Evolutionary conservation across 2,888 invertebrate genomes (phyloP).

Genomic region (Beris morrisii): DNA sequence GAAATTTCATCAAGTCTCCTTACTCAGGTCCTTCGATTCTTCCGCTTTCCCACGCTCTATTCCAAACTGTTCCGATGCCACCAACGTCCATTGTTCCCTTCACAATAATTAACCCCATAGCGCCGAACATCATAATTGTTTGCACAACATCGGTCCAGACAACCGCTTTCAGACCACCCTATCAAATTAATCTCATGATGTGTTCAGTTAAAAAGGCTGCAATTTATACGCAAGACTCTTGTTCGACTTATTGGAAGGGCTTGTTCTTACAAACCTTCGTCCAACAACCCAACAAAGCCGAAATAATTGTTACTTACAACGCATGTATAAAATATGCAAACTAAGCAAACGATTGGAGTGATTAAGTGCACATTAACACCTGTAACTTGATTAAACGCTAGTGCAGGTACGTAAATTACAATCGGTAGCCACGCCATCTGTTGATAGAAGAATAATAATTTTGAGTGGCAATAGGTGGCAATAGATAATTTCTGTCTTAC

Average conservation of each 20-base stretch:
- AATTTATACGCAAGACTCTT: neutral
- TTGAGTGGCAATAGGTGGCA: neutral
- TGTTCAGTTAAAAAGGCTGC: neutral
- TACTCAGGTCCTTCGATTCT: slow-evolving; percentile 66
- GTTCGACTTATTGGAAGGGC: slow-evolving; percentile 8
- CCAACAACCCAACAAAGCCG: neutral
- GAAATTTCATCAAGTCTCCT: slow-evolving; percentile 38
- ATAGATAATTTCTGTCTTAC: slow-evolving; percentile 56
- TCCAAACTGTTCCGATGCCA: slow-evolving; percentile 63
- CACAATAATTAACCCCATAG: slow-evolving; percentile 66
- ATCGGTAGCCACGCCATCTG: slow-evolving; percentile 72
- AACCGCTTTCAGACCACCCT: slow-evolving; percentile 69
- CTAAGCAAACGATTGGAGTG: slow-evolving; percentile 71
- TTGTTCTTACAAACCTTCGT: neutral
- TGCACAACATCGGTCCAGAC: slow-evolving; percentile 76
- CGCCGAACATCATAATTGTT: slow-evolving; percentile 68
- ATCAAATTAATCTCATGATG: slow-evolving; percentile 38
- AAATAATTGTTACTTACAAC: slow-evolving; percentile 60
- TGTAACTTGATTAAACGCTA: slow-evolving; percentile 78
- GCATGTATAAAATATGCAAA: slow-evolving; percentile 79
- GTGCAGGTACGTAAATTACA: slow-evolving; percentile 71
- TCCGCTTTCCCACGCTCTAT: slow-evolving; percentile 62
- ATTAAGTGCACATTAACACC: slow-evolving; percentile 74
- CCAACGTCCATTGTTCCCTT: slow-evolving; percentile 69
- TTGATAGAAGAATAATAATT: slow-evolving; percentile 41